Conservation (phyloP, 1,140 invertebrate genomes). For the Aporrectodea caliginosa region DNA sequence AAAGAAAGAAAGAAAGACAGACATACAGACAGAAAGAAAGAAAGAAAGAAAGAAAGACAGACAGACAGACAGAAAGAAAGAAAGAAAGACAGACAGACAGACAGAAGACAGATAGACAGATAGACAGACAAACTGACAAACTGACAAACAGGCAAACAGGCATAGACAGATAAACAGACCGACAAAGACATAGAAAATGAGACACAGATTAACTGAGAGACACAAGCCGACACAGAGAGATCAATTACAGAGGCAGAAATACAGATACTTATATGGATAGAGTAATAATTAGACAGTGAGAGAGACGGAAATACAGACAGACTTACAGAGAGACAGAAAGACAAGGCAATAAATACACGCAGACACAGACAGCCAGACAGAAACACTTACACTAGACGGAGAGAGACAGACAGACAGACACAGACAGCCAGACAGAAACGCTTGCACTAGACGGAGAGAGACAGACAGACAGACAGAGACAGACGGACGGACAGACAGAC, state of each 20-base stretch:
- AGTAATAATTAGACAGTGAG: not conserved
- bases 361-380: not conserved
- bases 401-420: not conserved
- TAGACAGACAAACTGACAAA: not conserved
- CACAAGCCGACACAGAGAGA: not conserved
- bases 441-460: too few relatives aligned
- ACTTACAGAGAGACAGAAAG: not conserved
- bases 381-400: not conserved
- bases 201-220: not conserved
- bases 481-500: not conserved
- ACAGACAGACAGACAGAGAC: constrained; percentile 1
- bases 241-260: not conserved
- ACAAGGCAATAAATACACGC: not conserved
- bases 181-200: not conserved
- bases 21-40: too few relatives aligned
- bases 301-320: not conserved
- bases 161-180: not conserved
- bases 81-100: not conserved
- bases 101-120: not conserved
- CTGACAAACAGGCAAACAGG: not conserved
- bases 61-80: too few relatives aligned
- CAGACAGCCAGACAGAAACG: not conserved
- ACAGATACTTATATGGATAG: not conserved
- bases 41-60: too few relatives aligned
- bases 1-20: too few relatives aligned